Evolutionary conservation across 2,113 vertebrate species (phyloP).

Genomic region (Pteruthius melanotis): DNA sequence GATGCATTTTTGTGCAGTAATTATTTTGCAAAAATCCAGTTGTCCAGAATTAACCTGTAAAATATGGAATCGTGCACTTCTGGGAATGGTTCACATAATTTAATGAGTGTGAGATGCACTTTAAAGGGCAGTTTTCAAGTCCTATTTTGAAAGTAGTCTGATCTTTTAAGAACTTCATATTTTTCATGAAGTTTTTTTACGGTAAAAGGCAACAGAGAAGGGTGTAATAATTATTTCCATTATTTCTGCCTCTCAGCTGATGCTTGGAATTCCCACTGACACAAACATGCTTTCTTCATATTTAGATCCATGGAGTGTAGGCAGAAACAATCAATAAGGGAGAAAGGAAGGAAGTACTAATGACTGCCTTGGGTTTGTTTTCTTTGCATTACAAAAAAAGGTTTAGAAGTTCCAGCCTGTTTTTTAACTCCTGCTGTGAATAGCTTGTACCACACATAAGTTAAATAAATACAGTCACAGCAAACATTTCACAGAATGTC

Average conservation of each 20-base stretch:
- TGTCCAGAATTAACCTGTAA: background rate
- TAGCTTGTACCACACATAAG: background rate
- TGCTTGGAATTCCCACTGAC: background rate
- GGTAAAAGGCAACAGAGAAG: background rate
- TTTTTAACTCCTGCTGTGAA: background rate
- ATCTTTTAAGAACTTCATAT: background rate
- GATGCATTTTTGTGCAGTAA: background rate
- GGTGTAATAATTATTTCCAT: background rate
- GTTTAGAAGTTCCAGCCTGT: background rate
- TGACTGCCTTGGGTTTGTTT: background rate
- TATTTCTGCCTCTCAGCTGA: background rate
- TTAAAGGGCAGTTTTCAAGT: background rate
- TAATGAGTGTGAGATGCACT: background rate
- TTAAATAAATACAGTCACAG: background rate
- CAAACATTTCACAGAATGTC: background rate
- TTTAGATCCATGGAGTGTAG: background rate
- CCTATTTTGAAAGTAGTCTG: background rate
- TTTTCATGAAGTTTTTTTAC: background rate
- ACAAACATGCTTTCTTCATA: background rate
- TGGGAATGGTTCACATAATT: fast-evolving
- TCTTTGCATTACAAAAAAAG: background rate
- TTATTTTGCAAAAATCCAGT: background rate
- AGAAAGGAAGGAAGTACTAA: background rate
- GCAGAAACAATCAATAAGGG: background rate
- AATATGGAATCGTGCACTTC: background rate